Evolutionary conservation across 2,797 vertebrate species (phyloP), one percentile per base, ranked within the genome.

Genomic region (Cirrhinus molitorella): DNA sequence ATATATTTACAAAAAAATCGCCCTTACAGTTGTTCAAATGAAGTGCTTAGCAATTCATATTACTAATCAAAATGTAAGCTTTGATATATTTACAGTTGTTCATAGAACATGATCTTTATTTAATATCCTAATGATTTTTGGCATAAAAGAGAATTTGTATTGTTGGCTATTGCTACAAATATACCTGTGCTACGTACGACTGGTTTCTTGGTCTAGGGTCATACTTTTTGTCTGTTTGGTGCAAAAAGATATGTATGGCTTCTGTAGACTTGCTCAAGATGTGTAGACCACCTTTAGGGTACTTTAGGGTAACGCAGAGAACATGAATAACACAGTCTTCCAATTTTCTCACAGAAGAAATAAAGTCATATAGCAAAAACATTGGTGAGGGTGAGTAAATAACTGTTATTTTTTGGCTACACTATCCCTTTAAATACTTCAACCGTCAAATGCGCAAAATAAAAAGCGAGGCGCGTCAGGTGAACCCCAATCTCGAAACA

Each of bases 361-460:
- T 34, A 34, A n/a, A n/a, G 21, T 37, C 31, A 37, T 72, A 51
- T 34, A 2, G 7, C 19, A 65, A 31, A 65, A 65, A 65, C 61
- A 55, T 55, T 74, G 72, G 72, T 59, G 4, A 25, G 9, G n/a
- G 37, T 17, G 14, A 75, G 9, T 43, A 43, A 59, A 43, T 59
- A 59, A 25, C 34, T 17, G 21, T 37, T 59, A 25, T 59, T 16
- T 76, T 59, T 75, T 25, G 10, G 17, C 3, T 59, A 6, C 25
- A n/a, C 73, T 17, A 17, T 43, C 34, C n/a, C 53, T 76, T 59
- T 76, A 59, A 59, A 76, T 14, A 43, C 43, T 76, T 76, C 34
- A 28, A 25, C 37, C n/a, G 0, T 16, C 34, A 76, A 40, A 47
- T 47, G 17, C 1, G 1, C 59, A 34, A 66, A 74, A 55, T 74